Conservation (phyloP, 2,113 vertebrate genomes). For the Macquaria ambigua region DNA sequence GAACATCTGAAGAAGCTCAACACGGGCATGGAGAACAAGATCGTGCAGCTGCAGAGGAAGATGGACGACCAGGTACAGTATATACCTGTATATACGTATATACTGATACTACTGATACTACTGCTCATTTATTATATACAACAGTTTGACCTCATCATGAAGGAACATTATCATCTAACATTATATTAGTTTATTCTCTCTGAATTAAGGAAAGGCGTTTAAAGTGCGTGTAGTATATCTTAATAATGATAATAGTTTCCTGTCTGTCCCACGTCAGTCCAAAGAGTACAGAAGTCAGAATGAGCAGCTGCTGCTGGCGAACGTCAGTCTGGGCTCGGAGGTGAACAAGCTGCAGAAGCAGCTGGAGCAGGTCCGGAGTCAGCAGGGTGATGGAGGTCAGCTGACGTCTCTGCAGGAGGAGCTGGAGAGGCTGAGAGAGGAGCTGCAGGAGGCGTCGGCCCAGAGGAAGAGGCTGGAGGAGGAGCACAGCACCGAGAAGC, state of each 20-base stretch:
- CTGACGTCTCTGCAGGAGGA: conserved; percentile 88
- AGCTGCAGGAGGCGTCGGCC: conserved; percentile 84
- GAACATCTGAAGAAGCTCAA: conserved; percentile 94
- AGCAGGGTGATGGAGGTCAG: conserved; percentile 68
- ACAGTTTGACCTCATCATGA: too few relatives aligned
- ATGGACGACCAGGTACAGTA: conserved; percentile 92
- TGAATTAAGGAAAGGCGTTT: too few relatives aligned
- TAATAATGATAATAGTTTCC: too few relatives aligned
- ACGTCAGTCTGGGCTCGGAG: conserved; percentile 79
- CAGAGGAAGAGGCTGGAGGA: conserved; percentile 88
- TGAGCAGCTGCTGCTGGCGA: conserved; percentile 82
- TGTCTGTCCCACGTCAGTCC: conserved; percentile 78
- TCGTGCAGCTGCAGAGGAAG: conserved; percentile 95
- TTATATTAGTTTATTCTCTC: too few relatives aligned
- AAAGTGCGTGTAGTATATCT: too few relatives aligned
- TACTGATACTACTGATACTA: not conserved
- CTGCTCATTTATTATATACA: too few relatives aligned
- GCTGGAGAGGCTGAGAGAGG: conserved; percentile 82
- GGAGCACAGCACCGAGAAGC: conserved; percentile 86
- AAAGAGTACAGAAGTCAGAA: conserved; percentile 88
- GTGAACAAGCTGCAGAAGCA: conserved; percentile 90
- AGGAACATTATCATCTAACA: too few relatives aligned
- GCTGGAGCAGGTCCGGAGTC: conserved; percentile 82
- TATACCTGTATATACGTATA: too few relatives aligned
- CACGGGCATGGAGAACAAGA: conserved; percentile 98